phyloP scores from a whole-genome alignment of 2,113 vertebrate genomes.

The Psettodes erumei region DNA sequence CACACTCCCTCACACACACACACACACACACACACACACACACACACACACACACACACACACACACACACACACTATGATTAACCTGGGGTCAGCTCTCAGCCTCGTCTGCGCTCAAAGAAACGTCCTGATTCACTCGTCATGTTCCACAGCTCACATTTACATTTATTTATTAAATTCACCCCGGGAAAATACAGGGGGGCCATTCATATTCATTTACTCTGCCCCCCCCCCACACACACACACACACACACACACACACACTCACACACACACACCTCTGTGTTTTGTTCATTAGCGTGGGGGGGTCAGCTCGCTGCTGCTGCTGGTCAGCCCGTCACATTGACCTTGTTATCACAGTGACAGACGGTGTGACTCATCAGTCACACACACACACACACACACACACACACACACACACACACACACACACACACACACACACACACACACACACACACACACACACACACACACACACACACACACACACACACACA shows the following conservation, averaged over 20 bases:
- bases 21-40: conserved; percentile 31
- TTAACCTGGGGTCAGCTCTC: conserved; percentile 93
- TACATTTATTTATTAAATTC: conserved; percentile 94
- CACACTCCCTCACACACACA: conserved; percentile 29
- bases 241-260: conserved; percentile 25
- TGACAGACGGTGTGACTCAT: conserved; percentile 78
- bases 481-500: no score
- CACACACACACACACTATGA: conserved; percentile 79
- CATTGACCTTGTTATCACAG: conserved; percentile 79
- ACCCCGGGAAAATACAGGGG: conserved; percentile 81
- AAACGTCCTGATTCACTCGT: conserved; percentile 94
- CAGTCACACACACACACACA: no score
- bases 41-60: conserved; percentile 36
- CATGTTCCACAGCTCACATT: conserved; percentile 91
- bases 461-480: no score
- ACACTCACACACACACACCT: conserved; percentile 31
- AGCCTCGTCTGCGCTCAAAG: conserved; percentile 91
- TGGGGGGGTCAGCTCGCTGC: conserved; percentile 72
- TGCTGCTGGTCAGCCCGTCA: conserved; percentile 71
- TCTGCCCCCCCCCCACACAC: conserved; percentile 35
- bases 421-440: no score
- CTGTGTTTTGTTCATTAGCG: conserved; percentile 77
- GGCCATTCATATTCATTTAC: conserved; percentile 84
- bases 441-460: no score
- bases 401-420: no score